Conservation (phyloP, 1,140 invertebrate species). For the Ditylenchus dipsaci region DNA sequence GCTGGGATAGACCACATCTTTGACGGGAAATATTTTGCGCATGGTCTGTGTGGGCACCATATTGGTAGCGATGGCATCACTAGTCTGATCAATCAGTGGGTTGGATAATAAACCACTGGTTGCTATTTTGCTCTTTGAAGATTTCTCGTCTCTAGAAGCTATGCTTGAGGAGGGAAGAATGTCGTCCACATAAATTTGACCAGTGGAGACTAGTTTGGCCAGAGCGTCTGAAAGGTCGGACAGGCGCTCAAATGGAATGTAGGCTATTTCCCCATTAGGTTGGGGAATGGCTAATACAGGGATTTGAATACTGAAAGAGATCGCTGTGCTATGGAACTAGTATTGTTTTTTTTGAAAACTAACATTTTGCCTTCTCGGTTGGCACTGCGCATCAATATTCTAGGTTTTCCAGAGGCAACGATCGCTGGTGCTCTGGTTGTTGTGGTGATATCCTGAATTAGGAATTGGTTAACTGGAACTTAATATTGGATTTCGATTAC, state of each 20-base stretch:
- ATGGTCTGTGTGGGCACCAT: not conserved
- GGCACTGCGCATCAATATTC: slow-evolving; percentile 24
- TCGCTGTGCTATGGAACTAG: not conserved
- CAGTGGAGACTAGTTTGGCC: slow-evolving; percentile 22
- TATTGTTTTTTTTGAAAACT: slow-evolving; percentile 14
- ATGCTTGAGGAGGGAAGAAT: not conserved
- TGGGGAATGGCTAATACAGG: slow-evolving; percentile 27
- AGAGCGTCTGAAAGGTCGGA: slow-evolving; percentile 32
- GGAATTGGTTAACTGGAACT: not conserved
- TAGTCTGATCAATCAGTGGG: slow-evolving; percentile 5
- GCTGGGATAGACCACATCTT: not conserved
- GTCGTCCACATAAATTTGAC: slow-evolving; percentile 13
- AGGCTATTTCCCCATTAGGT: slow-evolving; percentile 13
- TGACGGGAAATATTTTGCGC: slow-evolving; percentile 5
- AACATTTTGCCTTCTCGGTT: slow-evolving; percentile 28
- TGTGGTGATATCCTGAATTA: slow-evolving; percentile 4
- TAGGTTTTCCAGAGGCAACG: slow-evolving; percentile 21
- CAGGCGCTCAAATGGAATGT: slow-evolving; percentile 25
- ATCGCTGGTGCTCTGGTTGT: slow-evolving; percentile 18
- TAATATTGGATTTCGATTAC: no score
- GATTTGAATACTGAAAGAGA: slow-evolving; percentile 25
- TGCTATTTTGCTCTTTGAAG: not conserved
- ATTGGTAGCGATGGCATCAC: slow-evolving; percentile 11
- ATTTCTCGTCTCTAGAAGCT: not conserved
- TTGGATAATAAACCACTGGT: not conserved